Evolutionary conservation across 2,797 vertebrate genomes (phyloP).

Genomic region (Xiphorhynchus erythropygius): DNA sequence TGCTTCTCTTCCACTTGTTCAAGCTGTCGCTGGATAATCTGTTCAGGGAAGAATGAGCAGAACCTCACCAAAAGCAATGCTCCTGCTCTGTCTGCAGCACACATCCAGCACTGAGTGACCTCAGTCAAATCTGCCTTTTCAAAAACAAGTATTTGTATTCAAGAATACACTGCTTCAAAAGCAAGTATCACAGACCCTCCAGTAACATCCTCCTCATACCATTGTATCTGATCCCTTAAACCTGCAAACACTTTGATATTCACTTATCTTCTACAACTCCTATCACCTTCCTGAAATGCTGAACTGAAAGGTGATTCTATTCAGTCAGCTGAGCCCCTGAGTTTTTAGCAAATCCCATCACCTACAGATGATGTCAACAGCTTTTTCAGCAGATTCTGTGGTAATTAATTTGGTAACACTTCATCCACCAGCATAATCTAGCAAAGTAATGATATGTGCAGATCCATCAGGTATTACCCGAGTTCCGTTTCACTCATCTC

Average conservation of each 20-base stretch:
- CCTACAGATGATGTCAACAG: not conserved
- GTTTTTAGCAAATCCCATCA: not conserved
- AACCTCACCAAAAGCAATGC: not conserved
- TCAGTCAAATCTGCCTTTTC: not conserved
- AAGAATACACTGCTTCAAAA: not conserved
- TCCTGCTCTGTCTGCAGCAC: not conserved
- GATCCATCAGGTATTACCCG: not conserved
- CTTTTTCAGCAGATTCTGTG: not conserved
- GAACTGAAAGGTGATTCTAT: not conserved
- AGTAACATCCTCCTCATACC: not conserved
- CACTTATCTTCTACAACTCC: not conserved
- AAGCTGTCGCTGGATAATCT: constrained; percentile 99
- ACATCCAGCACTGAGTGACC: not conserved
- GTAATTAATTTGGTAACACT: not conserved
- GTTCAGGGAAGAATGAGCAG: not conserved
- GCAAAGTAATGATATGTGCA: not conserved
- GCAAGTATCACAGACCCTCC: not conserved
- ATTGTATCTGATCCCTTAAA: not conserved
- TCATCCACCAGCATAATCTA: not conserved
- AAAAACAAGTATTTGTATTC: not conserved
- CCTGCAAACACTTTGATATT: not conserved
- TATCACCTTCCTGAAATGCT: not conserved
- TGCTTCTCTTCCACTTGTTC: constrained; percentile 99
- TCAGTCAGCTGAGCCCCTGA: not conserved
- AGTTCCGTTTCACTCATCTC: not conserved